Percentiles rank a stretch among this genome's conserved stretches.
Evolutionary conservation across 2,113 vertebrate genomes (phyloP).

Genomic region (Crotalus viridis): DNA sequence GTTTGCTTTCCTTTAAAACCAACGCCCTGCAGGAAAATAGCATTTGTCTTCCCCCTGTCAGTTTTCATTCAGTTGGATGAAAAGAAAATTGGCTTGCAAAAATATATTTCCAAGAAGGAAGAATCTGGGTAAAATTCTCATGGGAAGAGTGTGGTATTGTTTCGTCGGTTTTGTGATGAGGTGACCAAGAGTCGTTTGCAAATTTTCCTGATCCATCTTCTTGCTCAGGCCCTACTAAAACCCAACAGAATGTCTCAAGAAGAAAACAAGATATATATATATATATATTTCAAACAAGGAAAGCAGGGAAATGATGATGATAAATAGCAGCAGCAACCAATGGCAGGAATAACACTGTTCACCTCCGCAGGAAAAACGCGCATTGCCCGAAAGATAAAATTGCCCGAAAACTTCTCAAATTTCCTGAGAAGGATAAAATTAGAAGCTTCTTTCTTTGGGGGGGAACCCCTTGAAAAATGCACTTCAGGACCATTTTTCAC

Average conservation of each 20-base stretch:
- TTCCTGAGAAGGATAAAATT: neutral
- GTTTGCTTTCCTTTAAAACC: constrained; percentile 45
- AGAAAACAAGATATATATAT: neutral
- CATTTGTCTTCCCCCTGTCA: neutral
- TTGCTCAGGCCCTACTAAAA: neutral
- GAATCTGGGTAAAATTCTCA: neutral
- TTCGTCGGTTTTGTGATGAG: neutral
- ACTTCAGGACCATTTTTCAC: neutral
- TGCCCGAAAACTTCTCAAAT: neutral
- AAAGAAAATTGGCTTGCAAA: neutral
- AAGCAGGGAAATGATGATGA: neutral
- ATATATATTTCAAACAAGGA: neutral
- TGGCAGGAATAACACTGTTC: neutral
- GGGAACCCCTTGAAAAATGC: neutral
- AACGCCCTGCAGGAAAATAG: neutral
- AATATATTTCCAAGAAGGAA: neutral
- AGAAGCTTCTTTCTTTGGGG: constrained; percentile 11
- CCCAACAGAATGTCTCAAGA: neutral
- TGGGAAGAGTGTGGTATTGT: neutral
- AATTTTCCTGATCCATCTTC: neutral
- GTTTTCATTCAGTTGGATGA: neutral
- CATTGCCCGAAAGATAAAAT: neutral
- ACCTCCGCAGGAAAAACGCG: neutral
- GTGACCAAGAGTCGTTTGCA: neutral
- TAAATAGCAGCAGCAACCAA: neutral